A percentile compares a stretch with the other conserved stretches of the same genome.
Evolutionary conservation across 2,797 vertebrate genomes (phyloP).

Genomic region (Bovichtus variegatus): DNA sequence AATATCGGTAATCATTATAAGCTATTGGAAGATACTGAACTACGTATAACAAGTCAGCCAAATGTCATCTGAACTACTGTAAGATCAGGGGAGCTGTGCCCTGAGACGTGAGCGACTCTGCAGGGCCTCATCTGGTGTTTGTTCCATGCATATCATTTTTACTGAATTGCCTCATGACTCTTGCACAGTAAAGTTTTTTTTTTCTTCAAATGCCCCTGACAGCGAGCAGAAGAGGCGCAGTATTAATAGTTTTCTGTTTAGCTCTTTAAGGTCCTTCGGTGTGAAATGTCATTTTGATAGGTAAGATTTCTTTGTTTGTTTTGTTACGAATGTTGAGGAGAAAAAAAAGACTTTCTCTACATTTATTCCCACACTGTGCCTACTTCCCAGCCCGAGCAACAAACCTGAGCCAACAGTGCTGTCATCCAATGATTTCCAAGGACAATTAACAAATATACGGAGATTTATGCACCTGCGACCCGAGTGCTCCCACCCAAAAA

Average conservation of each 20-base stretch:
- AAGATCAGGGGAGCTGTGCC: constrained; percentile 41
- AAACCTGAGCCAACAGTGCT: constrained; percentile 37
- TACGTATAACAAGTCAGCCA: constrained; percentile 73
- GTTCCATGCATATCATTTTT: constrained; percentile 59
- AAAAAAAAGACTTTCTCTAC: not conserved
- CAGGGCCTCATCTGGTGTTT: constrained; percentile 64
- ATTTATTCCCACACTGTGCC: not conserved
- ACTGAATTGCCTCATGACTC: constrained; percentile 28
- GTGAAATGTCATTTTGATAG: not conserved
- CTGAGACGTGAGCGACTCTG: constrained; percentile 55
- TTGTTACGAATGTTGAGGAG: not conserved
- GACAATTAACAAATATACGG: constrained; percentile 66
- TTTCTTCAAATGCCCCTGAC: constrained; percentile 22
- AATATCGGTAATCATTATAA: constrained; percentile 80
- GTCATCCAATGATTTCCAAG: constrained; percentile 54
- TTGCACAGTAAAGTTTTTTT: constrained; percentile 5
- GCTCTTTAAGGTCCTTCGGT: not conserved
- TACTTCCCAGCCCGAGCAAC: constrained; percentile 6
- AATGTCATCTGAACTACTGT: constrained; percentile 68
- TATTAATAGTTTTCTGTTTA: not conserved
- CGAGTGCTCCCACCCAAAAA: constrained; percentile 58
- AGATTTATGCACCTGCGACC: constrained; percentile 68
- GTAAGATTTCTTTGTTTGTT: constrained; percentile 1
- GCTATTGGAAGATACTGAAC: constrained; percentile 77
- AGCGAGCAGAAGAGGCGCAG: constrained; percentile 13